Conservation (phyloP, 2,797 vertebrate genomes). For the Gobio occitaniae region DNA sequence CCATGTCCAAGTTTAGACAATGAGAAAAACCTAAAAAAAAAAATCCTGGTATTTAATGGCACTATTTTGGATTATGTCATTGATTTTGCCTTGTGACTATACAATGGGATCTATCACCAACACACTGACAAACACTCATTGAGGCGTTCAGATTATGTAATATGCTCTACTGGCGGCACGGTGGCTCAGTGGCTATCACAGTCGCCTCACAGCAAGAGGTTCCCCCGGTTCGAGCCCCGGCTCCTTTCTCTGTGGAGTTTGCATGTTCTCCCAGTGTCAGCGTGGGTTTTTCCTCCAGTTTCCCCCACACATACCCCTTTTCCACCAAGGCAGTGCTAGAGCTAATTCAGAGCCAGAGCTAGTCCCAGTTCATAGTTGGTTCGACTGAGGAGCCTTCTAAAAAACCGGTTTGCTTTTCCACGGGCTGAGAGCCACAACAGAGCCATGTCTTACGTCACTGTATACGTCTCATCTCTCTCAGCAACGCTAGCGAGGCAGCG, state of each 20-base stretch:
- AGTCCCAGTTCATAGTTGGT: too few relatives aligned
- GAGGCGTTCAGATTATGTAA: slow-evolving; percentile 15
- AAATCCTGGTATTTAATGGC: background rate
- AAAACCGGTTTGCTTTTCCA: too few relatives aligned
- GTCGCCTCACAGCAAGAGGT: background rate
- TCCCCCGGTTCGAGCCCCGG: background rate
- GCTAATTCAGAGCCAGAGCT: too few relatives aligned
- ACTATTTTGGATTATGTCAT: background rate
- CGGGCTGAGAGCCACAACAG: too few relatives aligned
- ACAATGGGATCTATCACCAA: background rate
- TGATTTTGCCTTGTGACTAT: slow-evolving; percentile 2
- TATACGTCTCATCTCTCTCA: too few relatives aligned
- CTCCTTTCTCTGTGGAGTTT: too few relatives aligned
- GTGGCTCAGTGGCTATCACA: background rate
- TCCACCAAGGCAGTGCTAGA: too few relatives aligned
- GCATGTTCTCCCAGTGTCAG: background rate
- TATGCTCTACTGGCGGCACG: background rate
- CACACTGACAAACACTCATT: slow-evolving; percentile 1
- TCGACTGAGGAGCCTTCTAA: too few relatives aligned
- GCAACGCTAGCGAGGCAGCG: too few relatives aligned
- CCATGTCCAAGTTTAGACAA: background rate
- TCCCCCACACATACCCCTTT: too few relatives aligned
- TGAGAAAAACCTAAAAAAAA: background rate
- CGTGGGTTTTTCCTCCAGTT: background rate
- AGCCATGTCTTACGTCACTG: too few relatives aligned